Evolutionary conservation across 2,113 vertebrate species (phyloP), one percentile per base, ranked within the genome.

Genomic region (Halcyon malimbica): DNA sequence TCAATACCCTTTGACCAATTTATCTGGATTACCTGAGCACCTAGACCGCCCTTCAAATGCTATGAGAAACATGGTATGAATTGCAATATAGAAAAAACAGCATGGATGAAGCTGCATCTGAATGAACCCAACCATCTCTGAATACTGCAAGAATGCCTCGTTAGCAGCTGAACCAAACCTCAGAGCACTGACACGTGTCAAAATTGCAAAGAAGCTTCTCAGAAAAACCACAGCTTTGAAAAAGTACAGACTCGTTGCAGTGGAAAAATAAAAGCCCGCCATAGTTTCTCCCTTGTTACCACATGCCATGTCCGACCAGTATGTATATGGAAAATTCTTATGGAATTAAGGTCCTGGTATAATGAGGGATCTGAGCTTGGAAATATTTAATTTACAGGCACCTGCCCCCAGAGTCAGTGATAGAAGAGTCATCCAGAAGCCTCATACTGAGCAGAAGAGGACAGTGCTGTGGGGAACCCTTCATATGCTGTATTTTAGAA

Each of bases 51-150:
- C 13, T 63, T 68, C 28, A 51, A 16, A 54, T 25, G 16, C 51
- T 0, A 1, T 48, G 44, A 77, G 42, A 69, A 70, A 46, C 25
- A 6, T 6, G 29, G 35, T 54, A 37, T 0, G 1, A 63, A 51
- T 51, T 24, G 11, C 17, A 41, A 28, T 24, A 35, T 2, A 31
- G 37, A 56, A 33, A 57, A 63, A 54, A 7, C 23, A 21, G 23
- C 20, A 9, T 0, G 5, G 48, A 13, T 57, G 35, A 78, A 62
- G 44, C 37, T 53, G 28, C 51, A 41, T 53, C 24, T 64, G 74
- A 63, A 59, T 0, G 2, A 37, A 42, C 71, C 16, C 33, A 42
- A 10, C 9, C 31, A 16, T 63, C 26, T 48, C 56, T 18, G 18
- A 75, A 33, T 33, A 21, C 21, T 64, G 42, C 21, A 28, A 48